Conservation (phyloP, 2,888 invertebrate genomes). For the Spilarctia lutea region DNA sequence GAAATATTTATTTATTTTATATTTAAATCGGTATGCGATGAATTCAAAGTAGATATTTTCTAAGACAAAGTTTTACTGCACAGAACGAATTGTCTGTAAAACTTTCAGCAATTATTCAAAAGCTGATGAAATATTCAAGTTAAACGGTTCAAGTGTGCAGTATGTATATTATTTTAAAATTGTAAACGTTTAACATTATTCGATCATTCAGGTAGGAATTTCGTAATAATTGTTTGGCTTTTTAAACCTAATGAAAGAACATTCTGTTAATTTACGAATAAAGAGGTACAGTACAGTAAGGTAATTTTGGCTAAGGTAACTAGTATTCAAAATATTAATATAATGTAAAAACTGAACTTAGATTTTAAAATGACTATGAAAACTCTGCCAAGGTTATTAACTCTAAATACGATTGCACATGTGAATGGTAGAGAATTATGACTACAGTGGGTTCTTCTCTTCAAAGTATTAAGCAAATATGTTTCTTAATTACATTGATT, state of each 20-base stretch:
- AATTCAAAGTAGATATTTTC: constrained; percentile 26
- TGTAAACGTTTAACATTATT: not conserved
- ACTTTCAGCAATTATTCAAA: not conserved
- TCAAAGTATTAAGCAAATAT: too few species aligned
- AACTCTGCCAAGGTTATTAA: too few species aligned
- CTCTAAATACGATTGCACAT: too few species aligned
- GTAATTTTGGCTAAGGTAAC: too few species aligned
- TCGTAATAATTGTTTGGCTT: not conserved
- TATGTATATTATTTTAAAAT: not conserved
- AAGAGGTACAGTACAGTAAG: not conserved
- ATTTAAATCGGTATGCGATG: constrained; percentile 27
- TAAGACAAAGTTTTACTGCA: constrained; percentile 28
- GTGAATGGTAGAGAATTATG: too few species aligned
- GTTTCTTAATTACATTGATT: too few species aligned
- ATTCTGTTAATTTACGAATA: not conserved
- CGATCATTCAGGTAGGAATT: not conserved
- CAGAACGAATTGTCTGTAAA: not conserved
- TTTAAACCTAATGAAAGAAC: not conserved
- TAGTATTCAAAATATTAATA: not conserved
- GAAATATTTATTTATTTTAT: too few species aligned
- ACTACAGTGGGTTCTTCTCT: too few species aligned
- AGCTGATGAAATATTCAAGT: not conserved
- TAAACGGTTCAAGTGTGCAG: not conserved
- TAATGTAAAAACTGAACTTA: not conserved
- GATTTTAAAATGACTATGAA: not conserved